These are phyloP conservation scores for Hydrocynus forskahlii DNA, from an alignment of 2,797 vertebrate genomes.

Conservation along the genomic window DNA sequence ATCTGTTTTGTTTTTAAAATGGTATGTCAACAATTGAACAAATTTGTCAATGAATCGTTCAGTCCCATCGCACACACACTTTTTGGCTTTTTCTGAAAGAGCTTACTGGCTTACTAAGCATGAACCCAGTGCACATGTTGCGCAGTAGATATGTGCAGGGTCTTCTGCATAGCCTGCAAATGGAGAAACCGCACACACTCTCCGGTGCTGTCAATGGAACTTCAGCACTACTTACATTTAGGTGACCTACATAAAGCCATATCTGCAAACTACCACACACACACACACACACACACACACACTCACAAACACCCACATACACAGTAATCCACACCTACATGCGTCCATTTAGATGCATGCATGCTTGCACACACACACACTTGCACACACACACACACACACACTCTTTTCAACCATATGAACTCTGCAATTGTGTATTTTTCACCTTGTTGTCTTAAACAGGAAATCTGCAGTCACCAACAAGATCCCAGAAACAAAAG, in stretches of 20 bases:
- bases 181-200: neutral
- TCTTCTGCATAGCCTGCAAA: conserved; percentile 10
- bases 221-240: neutral
- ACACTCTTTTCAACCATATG: neutral
- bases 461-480: conserved; percentile 84
- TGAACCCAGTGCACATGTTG: neutral
- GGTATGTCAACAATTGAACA: no score
- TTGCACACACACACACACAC: neutral
- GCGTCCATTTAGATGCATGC: neutral
- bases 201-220: conserved; percentile 20
- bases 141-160: neutral
- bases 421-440: neutral
- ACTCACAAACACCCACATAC: neutral
- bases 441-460: conserved; percentile 33
- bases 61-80: neutral
- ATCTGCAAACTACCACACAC: no score
- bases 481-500: conserved; percentile 93
- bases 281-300: no score
- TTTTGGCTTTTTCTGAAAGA: neutral
- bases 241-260: conserved; percentile 44
- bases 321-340: conserved; percentile 29
- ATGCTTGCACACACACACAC: neutral
- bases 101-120: neutral
- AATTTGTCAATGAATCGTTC: neutral
- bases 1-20: neutral